These are phyloP conservation scores for Mobula hypostoma DNA, from an alignment of 2,113 vertebrate species.

Conservation along the genomic window DNA sequence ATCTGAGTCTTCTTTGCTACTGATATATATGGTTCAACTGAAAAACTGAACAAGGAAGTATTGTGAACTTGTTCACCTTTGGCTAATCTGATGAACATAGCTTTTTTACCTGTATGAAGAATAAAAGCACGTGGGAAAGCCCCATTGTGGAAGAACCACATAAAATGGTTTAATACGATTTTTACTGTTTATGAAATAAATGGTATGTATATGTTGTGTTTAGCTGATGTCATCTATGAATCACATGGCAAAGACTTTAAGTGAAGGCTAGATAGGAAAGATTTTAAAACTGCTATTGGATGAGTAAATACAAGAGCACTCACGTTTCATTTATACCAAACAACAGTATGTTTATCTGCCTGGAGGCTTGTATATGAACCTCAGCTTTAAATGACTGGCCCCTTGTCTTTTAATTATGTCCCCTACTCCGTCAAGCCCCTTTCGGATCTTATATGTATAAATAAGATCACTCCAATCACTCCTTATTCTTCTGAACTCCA, in stretches of 20 bases:
- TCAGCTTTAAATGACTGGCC: no score
- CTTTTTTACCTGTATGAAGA: not conserved
- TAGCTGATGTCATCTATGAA: not conserved
- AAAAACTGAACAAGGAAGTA: not conserved
- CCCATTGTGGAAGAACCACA: not conserved
- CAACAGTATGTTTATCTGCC: not conserved
- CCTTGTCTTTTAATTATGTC: no score
- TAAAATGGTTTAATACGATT: not conserved
- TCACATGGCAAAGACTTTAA: not conserved
- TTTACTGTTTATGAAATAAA: not conserved
- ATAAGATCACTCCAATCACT: no score
- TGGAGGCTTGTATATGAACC: not conserved
- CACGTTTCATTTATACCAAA: not conserved
- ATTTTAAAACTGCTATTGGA: constrained; percentile 10
- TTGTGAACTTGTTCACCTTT: not conserved
- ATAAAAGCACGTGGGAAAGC: not conserved
- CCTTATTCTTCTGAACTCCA: no score
- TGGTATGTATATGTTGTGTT: not conserved
- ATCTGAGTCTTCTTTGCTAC: not conserved
- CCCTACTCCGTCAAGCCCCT: no score
- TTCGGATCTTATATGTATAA: no score
- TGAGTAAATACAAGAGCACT: not conserved
- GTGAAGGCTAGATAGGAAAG: not conserved
- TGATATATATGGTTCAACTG: not conserved
- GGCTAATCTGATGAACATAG: not conserved